Base-by-base conservation (phyloP, 2,113 vertebrate species). In the Hiodon alosoides region DNA sequence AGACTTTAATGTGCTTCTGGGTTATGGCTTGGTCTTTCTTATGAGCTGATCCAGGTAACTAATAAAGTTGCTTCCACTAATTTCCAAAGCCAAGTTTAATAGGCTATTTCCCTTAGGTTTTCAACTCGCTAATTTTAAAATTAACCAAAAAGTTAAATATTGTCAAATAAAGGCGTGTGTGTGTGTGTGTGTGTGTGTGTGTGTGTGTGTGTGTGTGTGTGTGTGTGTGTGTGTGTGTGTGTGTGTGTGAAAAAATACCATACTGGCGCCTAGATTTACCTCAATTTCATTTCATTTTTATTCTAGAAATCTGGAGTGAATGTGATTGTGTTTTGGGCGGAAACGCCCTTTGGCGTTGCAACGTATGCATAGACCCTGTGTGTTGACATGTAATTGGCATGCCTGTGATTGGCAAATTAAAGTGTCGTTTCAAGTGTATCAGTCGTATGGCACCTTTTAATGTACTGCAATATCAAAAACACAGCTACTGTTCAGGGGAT, bases 91-190 rank as follows among this genome's bases (percentile, higher is more conserved):
- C 66, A 67, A 2, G 13, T 69, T 66, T 74, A 7, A 7, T 16
- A 52, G n/a, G 14, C 8, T 17, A n/a, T 10, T 17, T 16, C 46
- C 31, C 46, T 52, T 68, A 10, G n/a, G 11, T 14, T 52, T 14
- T 58, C 47, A 10, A 14, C 50, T 71, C 10, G 52, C 8, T 4
- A 16, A 13, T 65, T 31, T 46, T 52, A 2, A 71, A 58, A 62
- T 16, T 62, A 76, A 76, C 75, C 58, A 66, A 59, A 67, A 77
- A 80, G 71, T 79, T 83, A 72, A 64, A 16, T 71, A 11, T 16
- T 82, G 77, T 54, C 16, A 81, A 13, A 53, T 68, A 84, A 16
- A 84, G 54, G 82, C 83, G 82, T 84, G 79, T 84, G 77, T 76
- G 79, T 81, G 62, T 64, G n/a, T 67, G 2, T 52, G 73, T 75